Evolutionary conservation across 2,113 vertebrate genomes (phyloP).

Genomic region (Burhinus bistriatus): DNA sequence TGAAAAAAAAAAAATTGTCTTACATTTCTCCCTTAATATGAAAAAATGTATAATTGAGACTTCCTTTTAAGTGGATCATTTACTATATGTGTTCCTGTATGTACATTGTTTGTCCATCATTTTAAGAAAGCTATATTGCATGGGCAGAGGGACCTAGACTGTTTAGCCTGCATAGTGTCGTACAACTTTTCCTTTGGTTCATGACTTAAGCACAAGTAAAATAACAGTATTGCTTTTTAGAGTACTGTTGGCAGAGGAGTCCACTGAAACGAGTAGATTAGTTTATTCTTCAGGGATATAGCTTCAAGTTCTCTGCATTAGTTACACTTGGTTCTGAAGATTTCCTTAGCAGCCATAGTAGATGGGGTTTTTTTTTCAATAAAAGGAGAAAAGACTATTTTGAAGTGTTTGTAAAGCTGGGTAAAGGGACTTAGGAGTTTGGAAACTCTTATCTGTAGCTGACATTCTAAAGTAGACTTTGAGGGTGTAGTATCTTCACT

Average conservation of each 20-base stretch:
- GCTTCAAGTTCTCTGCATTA: constrained; percentile 3
- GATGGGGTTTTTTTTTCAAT: not conserved
- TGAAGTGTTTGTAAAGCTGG: not conserved
- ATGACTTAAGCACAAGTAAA: not conserved
- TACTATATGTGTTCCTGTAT: not conserved
- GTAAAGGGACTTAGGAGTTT: not conserved
- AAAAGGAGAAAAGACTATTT: not conserved
- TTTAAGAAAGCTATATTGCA: not conserved
- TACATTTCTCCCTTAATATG: not conserved
- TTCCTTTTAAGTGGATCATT: not conserved
- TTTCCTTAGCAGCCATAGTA: not conserved
- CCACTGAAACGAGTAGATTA: not conserved
- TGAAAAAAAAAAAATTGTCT: not conserved
- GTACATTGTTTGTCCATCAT: not conserved
- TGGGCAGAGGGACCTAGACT: not conserved
- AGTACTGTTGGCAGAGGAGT: not conserved
- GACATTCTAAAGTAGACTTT: not conserved
- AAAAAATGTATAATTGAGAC: not conserved
- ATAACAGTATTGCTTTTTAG: not conserved
- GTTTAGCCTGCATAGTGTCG: not conserved
- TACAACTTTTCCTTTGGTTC: not conserved
- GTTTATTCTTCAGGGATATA: constrained; percentile 3
- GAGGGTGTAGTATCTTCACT: not conserved
- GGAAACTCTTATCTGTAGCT: not conserved
- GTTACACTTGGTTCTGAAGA: not conserved